A percentile compares a stretch with the other conserved stretches of the same genome.
phyloP scores from a whole-genome alignment of 2,888 invertebrate species.

The Teinopalpus imperialis region DNA sequence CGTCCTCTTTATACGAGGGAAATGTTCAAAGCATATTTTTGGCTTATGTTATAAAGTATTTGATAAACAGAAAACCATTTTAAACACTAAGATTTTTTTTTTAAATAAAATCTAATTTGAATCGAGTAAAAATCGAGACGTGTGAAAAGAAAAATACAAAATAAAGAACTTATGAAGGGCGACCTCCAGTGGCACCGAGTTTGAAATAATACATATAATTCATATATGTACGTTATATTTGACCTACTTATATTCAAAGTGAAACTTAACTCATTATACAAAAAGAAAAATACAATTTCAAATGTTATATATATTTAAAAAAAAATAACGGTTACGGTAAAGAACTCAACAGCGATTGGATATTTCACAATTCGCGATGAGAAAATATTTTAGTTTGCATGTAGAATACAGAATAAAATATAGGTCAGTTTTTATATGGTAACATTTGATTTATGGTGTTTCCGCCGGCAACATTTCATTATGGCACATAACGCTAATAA shows the following conservation, averaged over 20 bases:
- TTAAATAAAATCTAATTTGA: background rate
- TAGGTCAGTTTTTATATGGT: constrained; percentile 57
- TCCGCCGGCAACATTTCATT: constrained; percentile 73
- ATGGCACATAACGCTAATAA: constrained; percentile 71
- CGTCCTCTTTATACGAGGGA: background rate
- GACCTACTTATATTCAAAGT: constrained; percentile 71
- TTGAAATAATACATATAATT: constrained; percentile 42
- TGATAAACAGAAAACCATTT: too few relatives aligned
- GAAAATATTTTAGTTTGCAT: constrained; percentile 57
- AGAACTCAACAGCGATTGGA: constrained; percentile 68
- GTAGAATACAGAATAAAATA: constrained; percentile 38
- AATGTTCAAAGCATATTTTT: background rate
- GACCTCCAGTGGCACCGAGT: constrained; percentile 40
- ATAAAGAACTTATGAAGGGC: constrained; percentile 31
- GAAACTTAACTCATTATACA: constrained; percentile 53
- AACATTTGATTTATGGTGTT: constrained; percentile 73
- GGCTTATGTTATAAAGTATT: background rate
- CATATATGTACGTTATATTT: constrained; percentile 58
- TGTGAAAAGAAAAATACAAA: background rate
- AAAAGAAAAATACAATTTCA: constrained; percentile 55
- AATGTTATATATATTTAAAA: constrained; percentile 57
- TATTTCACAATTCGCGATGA: constrained; percentile 61
- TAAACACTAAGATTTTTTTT: constrained; percentile 11
- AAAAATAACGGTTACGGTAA: constrained; percentile 64
- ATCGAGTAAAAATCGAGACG: constrained; percentile 11